These are phyloP conservation scores for Paramacrobiotus metropolitanus DNA, from an alignment of 1,140 invertebrate species.

Conservation along the genomic window DNA sequence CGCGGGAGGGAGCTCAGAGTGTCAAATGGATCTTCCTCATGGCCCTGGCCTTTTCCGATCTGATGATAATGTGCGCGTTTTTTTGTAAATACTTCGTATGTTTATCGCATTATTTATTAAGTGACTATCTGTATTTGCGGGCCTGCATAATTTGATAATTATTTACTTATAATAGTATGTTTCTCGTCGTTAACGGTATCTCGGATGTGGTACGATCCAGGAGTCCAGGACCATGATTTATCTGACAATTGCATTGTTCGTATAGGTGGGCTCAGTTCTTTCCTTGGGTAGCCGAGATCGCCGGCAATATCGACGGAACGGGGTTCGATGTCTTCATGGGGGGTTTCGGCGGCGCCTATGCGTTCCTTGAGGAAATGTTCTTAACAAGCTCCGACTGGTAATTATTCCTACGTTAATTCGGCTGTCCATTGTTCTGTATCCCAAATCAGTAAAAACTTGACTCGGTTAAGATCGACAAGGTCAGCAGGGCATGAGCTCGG, in stretches of 20 bases:
- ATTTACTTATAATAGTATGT: no score
- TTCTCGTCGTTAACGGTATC: no score
- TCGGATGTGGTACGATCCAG: no score
- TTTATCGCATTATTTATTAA: neutral
- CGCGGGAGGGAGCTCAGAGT: neutral
- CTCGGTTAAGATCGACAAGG: no score
- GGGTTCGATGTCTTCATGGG: neutral
- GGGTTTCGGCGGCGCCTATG: neutral
- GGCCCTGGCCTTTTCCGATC: neutral
- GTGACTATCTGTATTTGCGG: no score
- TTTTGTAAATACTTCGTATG: neutral
- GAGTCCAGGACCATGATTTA: no score
- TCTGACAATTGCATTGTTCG: neutral
- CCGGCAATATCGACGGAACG: neutral
- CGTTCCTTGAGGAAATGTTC: neutral
- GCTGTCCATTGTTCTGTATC: no score
- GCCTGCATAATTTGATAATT: no score
- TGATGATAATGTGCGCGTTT: neutral
- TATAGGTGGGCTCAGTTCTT: conserved; percentile 2
- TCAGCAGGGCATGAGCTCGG: no score
- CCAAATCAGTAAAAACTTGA: no score
- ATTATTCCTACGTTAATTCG: no score
- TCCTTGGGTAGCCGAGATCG: neutral
- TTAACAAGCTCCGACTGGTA: neutral
- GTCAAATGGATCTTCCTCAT: neutral